phyloP scores from a whole-genome alignment of 2,888 invertebrate genomes.

The Cryptus armator region DNA sequence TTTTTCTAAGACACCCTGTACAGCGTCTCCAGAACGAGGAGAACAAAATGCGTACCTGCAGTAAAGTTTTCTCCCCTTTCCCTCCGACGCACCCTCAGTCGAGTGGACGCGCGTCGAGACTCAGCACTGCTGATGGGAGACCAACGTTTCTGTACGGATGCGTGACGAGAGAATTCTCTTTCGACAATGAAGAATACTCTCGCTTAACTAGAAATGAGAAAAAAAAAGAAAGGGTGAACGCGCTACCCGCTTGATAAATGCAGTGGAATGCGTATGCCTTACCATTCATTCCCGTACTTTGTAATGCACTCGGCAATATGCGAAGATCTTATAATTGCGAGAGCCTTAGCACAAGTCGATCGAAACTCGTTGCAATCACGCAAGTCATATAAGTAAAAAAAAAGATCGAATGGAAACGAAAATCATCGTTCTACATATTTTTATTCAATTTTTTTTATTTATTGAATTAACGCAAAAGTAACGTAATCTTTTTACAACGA shows the following conservation, averaged over 20 bases:
- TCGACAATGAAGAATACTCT: conserved; percentile 49
- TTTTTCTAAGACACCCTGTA: conserved; percentile 12
- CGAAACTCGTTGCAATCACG: background rate
- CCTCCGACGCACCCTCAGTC: background rate
- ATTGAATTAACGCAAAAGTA: too few species aligned
- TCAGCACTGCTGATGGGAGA: conserved; percentile 36
- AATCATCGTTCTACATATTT: too few species aligned
- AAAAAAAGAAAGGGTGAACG: conserved; percentile 12
- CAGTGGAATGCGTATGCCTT: conserved; percentile 2
- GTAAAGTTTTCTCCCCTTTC: conserved; percentile 1
- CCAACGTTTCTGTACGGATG: background rate
- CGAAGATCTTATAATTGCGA: background rate
- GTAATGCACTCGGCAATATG: background rate
- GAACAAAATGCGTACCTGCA: conserved; percentile 1
- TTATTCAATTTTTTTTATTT: too few species aligned
- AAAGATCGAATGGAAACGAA: background rate
- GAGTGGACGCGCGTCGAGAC: conserved; percentile 9
- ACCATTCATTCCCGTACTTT: conserved; percentile 11
- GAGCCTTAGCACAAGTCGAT: background rate
- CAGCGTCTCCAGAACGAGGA: background rate
- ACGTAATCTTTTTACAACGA: too few species aligned
- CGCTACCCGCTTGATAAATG: conserved; percentile 28
- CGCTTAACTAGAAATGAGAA: conserved; percentile 22
- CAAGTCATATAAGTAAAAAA: background rate
- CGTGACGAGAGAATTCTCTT: conserved; percentile 37